A percentile compares a stretch with the other conserved stretches of the same genome.
Conservation (phyloP, 1,140 invertebrate species). For the Chironomus tepperi region DNA sequence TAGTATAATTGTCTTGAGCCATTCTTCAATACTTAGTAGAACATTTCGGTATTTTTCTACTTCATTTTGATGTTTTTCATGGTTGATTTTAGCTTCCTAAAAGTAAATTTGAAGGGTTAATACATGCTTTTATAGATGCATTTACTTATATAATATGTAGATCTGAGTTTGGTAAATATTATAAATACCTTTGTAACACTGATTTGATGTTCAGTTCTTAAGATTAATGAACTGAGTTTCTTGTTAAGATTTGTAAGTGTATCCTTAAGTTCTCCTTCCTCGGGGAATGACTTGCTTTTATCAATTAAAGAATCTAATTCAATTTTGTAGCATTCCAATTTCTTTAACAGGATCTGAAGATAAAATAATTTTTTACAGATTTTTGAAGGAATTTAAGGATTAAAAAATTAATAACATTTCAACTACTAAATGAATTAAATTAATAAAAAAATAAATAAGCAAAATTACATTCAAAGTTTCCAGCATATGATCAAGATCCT, state of each 20-base stretch:
- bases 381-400: too few species aligned
- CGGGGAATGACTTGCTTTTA: too few species aligned
- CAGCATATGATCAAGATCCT: constrained; percentile 2
- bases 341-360: background rate
- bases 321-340: background rate
- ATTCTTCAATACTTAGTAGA: constrained; percentile 38
- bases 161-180: background rate
- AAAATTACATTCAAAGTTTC: constrained; percentile 18
- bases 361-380: background rate
- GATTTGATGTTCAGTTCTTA: background rate
- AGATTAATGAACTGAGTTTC: constrained; percentile 1
- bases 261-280: background rate
- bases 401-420: too few species aligned
- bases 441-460: too few species aligned
- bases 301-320: background rate
- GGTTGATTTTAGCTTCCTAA: constrained; percentile 39
- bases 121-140: too few species aligned
- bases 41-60: constrained; percentile 40
- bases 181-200: background rate
- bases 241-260: background rate
- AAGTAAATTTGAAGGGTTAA: constrained; percentile 29
- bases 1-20: constrained; percentile 40
- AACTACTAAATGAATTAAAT: too few species aligned
- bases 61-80: constrained; percentile 35
- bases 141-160: background rate